Base-by-base conservation (phyloP, 2,888 invertebrate genomes). In the Melieria omissa region DNA sequence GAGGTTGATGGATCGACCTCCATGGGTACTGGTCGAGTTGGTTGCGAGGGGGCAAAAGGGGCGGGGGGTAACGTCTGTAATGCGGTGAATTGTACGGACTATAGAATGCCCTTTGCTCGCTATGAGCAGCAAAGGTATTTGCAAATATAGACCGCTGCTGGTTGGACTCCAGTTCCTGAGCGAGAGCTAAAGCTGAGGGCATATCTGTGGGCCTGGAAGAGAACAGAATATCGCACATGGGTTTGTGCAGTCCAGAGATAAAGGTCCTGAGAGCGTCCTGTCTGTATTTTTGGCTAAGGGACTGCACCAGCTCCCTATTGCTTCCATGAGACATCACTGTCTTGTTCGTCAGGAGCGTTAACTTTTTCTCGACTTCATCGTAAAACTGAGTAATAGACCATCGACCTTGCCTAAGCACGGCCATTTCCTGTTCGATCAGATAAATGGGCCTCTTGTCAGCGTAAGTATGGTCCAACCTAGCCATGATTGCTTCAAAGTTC, bases 311-410 rank as follows among this genome's bases (percentile, higher is more conserved):
- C 4, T 46, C 42, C 10, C 16, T 41, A 44, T 71, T 52, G 2
- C 61, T 29, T 0, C 54, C 45, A 49, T 71, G 29, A 5, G 61
- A 49, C 61, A 71, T 71, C n/a, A 66, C 55, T 10, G 29, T 61
- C 60, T 74, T 69, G 52, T 72, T 74, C 14, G n/a, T 66, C 14
- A 72, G 29, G 44, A 74, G 45, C 2, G 74, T 70, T 29, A 74
- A 14, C 52, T 74, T 74, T 49, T 49, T 65, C 54, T 69, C 71
- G 7, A 74, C 63, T 54, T 73, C 68, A 8, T 73, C 74, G 45
- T 70, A 73, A 42, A 63, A 73, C 29, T 70, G 46, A 9, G 57
- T 9, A 29, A 73, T 16, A 7, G 66, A 58, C 70, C 49, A 47
- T 12, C 44, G 57, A 10, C 73, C 70, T 12, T 73, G 73, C 6